Evolutionary conservation across 2,797 vertebrate genomes (phyloP), one percentile per base, ranked within the genome.

Genomic region (Phaenicophaeus curvirostris): DNA sequence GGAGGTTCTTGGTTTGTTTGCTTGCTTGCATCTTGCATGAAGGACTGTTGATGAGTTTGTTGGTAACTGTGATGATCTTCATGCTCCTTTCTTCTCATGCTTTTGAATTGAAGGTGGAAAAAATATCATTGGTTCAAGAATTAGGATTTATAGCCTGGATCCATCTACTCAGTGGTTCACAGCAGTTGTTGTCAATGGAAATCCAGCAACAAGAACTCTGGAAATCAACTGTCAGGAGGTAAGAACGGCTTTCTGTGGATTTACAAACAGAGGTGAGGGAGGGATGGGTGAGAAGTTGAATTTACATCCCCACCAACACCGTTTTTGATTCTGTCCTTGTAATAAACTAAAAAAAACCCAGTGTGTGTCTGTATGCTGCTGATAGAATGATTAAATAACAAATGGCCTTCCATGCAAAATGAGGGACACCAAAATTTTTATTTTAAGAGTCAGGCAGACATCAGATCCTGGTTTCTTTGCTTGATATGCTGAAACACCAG

Each of bases 171-270:
- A 98, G 92, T 98, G 98, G 98, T 98, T 98, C 95, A 97, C 96
- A 76, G 98, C 98, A 73, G 97, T 97, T 17, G 95, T 98, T 91
- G 95, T 98, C 62, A 98, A 98, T 89, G 97, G 97, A 35, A 98
- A 98, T 85, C 95, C 97, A 88, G 54, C 96, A 57, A 97, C 96
- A 27, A 97, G 98, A 92, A 98, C 97, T 58, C 96, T 98, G 30
- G 97, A 98, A 78, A 97, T 98, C 88, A 97, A 97, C 93, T 98
- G 98, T 85, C 97, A 98, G 85, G 97, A 98, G 98, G 98, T 98
- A 97, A 80, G 69, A 91, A 67, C 37, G 8, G 28, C 14, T 25
- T 82, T 48, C 44, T 48, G 30, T 80, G 48, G 13, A 23, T 54
- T 74, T 66, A 42, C 54, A 79, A 28, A 44, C 2, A 3, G 27